Evolutionary conservation across 2,888 invertebrate genomes (phyloP), one percentile per base, ranked within the genome.

Genomic region (Stenichneumon culpator): DNA sequence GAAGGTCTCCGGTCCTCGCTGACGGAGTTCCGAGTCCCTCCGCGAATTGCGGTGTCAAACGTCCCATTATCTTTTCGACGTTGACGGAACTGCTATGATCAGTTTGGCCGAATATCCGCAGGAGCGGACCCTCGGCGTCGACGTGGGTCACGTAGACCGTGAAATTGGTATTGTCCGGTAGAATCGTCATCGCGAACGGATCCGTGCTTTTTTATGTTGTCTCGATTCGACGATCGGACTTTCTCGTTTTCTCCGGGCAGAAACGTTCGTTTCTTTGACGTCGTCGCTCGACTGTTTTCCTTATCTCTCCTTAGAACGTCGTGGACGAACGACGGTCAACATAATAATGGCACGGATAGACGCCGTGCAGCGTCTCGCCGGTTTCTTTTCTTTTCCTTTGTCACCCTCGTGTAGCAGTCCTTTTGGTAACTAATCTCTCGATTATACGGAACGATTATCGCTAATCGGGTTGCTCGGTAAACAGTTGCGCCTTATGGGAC

Each of bases 41-140:
- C 89, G 92, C 95, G 91, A 92, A 96, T 92, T 89, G 95, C 87
- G 95, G 93, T 90, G 90, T 79, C 91, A 94, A 60, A 2, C 88
- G 86, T 28, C 86, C 36, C 70, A 93, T 91, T 60, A 88, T 84
- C n/a, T 95, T 95, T 90, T 96, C 96, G 68, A 96, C 93, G 91
- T 95, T 94, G 77, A 95, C 91, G 0, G 95, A 95, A 63, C 95
- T 93, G 84, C 94, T 86, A 22, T 88, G 88, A 89, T 96, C 96
- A 0, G 95, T 94, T 93, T 97, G 97, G 39, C 97, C 97, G 95
- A 96, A 97, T 91, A 97, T 94, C 94, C 96, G 96, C 83, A 97
- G 93, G 91, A 96, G 96, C 82, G 96, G 95, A 44, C 96, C 96
- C 84, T 96, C 96, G 73, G 95, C 95, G 90, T 97, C 97, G 86